Base-by-base conservation (phyloP, 2,113 vertebrate species). In the Dermatemys mawii region DNA sequence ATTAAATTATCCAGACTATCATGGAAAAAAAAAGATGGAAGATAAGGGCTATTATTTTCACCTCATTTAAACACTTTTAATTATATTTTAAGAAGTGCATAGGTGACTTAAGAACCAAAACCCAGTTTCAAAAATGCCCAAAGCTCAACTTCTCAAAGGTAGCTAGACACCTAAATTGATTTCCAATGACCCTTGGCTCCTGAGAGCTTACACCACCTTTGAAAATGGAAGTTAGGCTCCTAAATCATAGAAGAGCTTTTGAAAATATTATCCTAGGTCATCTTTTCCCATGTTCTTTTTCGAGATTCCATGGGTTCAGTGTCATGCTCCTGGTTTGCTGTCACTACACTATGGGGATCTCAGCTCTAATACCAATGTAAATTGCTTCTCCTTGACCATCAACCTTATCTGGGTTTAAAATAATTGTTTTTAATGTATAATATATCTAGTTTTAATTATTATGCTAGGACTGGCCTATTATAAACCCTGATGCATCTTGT, bases 41-140 rank as follows among this genome's bases (percentile, higher is more conserved):
- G 49, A 8, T 27, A 88, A 94, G n/a, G 12, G n/a, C 16, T 81
- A 89, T 84, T 90, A 41, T 84, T 94, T 92, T 94, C 50, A 49
- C 91, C 84, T 29, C 49, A 17, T 87, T 93, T 85, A 60, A 50
- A 19, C 86, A 82, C 11, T 54, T 54, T 9, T 1, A 88, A 41
- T 22, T 93, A n/a, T 73, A 63, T 84, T 94, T 94, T 96, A 87
- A 35, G 55, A 87, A 81, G 86, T 2, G 63, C 86, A 26, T 29
- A 54, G 92, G 44, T 5, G 80, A 11, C 88, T 88, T 78, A 87
- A 53, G 32, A 89, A 1, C 7, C 83, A 2, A 5, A 92, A 84
- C 55, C 41, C 14, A 19, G 41, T 78, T 86, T 78, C 51, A 86
- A 67, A 88, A 70, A 3, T 29, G 1, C 24, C 3, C 55, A 55